Evolutionary conservation across 2,113 vertebrate genomes (phyloP), one percentile per base, ranked within the genome.

Genomic region (Ia io): DNA sequence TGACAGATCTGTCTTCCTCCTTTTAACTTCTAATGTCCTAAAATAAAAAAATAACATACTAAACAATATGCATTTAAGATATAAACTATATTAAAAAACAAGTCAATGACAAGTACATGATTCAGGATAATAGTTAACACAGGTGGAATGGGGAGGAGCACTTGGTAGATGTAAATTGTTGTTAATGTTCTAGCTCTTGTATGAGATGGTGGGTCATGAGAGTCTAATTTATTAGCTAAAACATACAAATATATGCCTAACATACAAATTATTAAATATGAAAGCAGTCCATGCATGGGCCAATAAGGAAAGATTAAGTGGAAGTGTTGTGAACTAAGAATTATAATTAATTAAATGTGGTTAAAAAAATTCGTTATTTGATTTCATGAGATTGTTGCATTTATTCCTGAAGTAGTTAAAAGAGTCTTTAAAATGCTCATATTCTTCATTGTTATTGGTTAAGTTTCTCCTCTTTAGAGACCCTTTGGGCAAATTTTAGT

Each of bases 341-440:
- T 76, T 56, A 77, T 49, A 49, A 44, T 78, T 40, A 80, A 61
- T 71, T 6, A 14, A 69, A 56, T 32, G 22, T 92, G 47, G 14
- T 78, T 85, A 25, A 53, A 76, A 74, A 79, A 47, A 63, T 12
- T 86, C 0, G 17, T 82, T 85, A 56, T 92, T 73, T 92, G 32
- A 67, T 20, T 79, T 86, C 80, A 40, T 71, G n/a, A 61, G 25
- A 77, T 17, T 71, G 5, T 84, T 90, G 6, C 9, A 69, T 90
- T 80, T 97, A 51, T 86, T 85, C 49, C 14, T 85, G 73, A 35
- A 28, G 71, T 89, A 40, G 44, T 85, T 59, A 90, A 80, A 74
- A 74, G 47, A 28, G 25, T 63, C n/a, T 93, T 25, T 14, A 51
- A 77, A 85, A 77, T 84, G 17, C 2, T 14, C n/a, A 1, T 77